Percentiles rank a stretch among this genome's conserved stretches.
Conservation (phyloP, 2,113 vertebrate genomes). For the Beaufortia kweichowensis region DNA sequence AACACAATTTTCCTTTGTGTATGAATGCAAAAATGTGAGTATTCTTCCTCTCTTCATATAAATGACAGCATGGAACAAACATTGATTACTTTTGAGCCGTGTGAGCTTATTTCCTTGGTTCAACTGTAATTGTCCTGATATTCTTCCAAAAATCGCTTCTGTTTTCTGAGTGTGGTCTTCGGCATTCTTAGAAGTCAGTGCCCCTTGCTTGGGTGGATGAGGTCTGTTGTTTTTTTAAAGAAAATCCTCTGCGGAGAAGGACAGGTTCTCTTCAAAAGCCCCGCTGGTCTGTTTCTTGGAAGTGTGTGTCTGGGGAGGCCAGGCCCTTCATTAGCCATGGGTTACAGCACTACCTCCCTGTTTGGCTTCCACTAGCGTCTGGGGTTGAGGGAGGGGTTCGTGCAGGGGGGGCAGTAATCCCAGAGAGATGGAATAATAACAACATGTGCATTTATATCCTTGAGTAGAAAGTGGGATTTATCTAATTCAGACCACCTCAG, state of each 20-base stretch:
- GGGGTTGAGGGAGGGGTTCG: constrained; percentile 24
- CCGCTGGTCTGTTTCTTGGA: constrained; percentile 53
- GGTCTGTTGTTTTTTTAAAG: constrained; percentile 45
- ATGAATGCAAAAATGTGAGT: constrained; percentile 23
- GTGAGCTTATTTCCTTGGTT: constrained; percentile 38
- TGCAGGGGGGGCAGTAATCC: constrained; percentile 12
- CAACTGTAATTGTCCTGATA: constrained; percentile 45
- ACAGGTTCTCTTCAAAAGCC: constrained; percentile 38
- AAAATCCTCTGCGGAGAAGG: constrained; percentile 39
- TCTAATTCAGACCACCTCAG: constrained; percentile 25
- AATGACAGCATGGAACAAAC: constrained; percentile 41
- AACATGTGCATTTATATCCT: constrained; percentile 40
- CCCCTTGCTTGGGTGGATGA: constrained; percentile 24
- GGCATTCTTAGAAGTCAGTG: constrained; percentile 42
- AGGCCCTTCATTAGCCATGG: constrained; percentile 43
- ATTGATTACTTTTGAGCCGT: constrained; percentile 42
- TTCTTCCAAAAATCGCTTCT: constrained; percentile 43
- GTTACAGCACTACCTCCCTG: constrained; percentile 36
- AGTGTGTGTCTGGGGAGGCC: constrained; percentile 43
- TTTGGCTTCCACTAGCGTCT: constrained; percentile 34
- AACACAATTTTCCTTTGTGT: no score
- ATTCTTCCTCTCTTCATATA: constrained; percentile 32
- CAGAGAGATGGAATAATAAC: constrained; percentile 34
- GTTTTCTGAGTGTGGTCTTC: constrained; percentile 42
- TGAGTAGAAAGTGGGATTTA: constrained; percentile 19